Conservation (phyloP, 2,113 vertebrate genomes). For the Paraplagusia blochii region DNA sequence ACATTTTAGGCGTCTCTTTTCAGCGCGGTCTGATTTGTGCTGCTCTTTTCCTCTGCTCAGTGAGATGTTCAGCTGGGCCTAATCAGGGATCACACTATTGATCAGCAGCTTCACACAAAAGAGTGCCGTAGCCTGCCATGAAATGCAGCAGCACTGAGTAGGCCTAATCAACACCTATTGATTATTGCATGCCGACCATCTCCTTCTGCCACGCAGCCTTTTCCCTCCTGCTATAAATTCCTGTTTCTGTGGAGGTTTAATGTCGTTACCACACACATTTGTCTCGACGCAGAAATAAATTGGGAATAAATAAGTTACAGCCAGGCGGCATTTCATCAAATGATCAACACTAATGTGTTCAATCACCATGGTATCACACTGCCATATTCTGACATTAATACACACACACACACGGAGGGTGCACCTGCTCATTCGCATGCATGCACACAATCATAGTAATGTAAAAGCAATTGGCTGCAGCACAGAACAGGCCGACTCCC, state of each 20-base stretch:
- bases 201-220: conserved; percentile 39
- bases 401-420: conserved; percentile 19
- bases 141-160: conserved; percentile 61
- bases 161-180: conserved; percentile 69
- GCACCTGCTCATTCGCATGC: conserved; percentile 73
- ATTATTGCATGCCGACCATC: conserved; percentile 56
- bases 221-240: conserved; percentile 19
- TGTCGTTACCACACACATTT: conserved; percentile 29
- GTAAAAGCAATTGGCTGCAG: conserved; percentile 72
- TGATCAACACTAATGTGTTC: conserved; percentile 49
- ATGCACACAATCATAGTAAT: conserved; percentile 65
- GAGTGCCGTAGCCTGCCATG: conserved; percentile 48
- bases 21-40: conserved; percentile 36
- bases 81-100: conserved; percentile 63
- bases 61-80: conserved; percentile 47
- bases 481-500: conserved; percentile 61
- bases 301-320: conserved; percentile 35
- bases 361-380: conserved; percentile 44
- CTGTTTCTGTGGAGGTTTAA: conserved; percentile 5
- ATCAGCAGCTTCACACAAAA: conserved; percentile 52
- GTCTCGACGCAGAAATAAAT: conserved; percentile 28
- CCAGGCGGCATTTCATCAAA: conserved; percentile 50
- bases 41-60: conserved; percentile 52
- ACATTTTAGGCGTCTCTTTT: conserved; percentile 45
- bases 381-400: neutral